Evolutionary conservation across 2,113 vertebrate genomes (phyloP).

Genomic region (Serilophus lunatus): DNA sequence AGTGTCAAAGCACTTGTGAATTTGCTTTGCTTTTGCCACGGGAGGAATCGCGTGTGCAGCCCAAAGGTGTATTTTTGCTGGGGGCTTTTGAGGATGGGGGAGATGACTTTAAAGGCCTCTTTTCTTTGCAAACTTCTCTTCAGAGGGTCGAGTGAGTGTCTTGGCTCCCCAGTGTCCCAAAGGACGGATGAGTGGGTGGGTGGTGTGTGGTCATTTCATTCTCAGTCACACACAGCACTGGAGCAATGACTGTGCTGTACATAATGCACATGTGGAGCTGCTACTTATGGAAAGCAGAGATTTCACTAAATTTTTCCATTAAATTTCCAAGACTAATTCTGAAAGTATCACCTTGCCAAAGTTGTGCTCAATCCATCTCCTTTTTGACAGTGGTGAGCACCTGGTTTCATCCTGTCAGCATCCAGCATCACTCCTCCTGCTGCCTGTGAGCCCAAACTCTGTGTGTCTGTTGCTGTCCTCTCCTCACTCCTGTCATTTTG

Average conservation of each 20-base stretch:
- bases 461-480: neutral
- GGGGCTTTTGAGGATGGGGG: neutral
- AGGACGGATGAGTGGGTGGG: neutral
- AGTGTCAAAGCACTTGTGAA: neutral
- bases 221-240: neutral
- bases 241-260: neutral
- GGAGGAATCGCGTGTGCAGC: neutral
- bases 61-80: neutral
- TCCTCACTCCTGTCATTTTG: neutral
- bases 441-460: neutral
- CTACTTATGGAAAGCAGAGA: neutral
- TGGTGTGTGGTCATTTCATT: neutral
- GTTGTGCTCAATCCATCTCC: neutral
- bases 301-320: neutral
- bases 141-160: neutral
- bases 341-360: neutral
- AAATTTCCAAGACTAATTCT: neutral
- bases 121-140: neutral
- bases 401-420: neutral
- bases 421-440: neutral
- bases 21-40: neutral
- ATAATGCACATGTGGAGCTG: neutral
- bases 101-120: neutral
- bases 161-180: neutral
- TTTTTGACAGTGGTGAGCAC: neutral